Base-by-base conservation (phyloP, 1,140 invertebrate species). In the Galleria mellonella region DNA sequence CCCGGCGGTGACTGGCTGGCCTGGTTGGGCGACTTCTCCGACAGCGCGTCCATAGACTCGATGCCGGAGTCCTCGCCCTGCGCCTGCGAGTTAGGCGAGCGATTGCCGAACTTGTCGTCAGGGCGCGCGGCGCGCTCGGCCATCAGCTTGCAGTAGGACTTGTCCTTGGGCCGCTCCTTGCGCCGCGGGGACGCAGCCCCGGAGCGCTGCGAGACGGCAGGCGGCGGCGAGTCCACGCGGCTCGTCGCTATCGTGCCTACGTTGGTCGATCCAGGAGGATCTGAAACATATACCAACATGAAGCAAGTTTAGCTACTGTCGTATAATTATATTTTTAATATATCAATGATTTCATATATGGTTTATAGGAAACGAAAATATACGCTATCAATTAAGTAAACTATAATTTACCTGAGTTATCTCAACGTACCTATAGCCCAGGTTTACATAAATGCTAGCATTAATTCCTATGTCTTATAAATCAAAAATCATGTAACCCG, bases 11-110 rank as follows among this genome's bases (percentile, higher is more conserved):
- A 91, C 56, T 90, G 89, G 43, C 88, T 88, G 23, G 90, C 92
- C 72, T 96, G 94, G 72, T 96, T 95, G 2, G 95, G 95, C 53
- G 94, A 96, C 71, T 97, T 97, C 66, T 97, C 95, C 13, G 94
- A 96, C 2, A 96, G 75, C 1, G 95, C 95, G 69, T 97, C 95
- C 95, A 96, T 96, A 4, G 94, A 96, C 72, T 97, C 95, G 11
- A 97, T 96, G 1, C 95, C 95, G 31, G 94, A 96, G 81, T 97
- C 95, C 75, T 97, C 95, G 12, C 94, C 94, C 48, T 90, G 89
- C 13, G 87, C 87, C 41, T 87, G 82, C 38, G 87, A 88, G 43
- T 81, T 85, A 9, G 89, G 88, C 37, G 89, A 86, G 52, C 88
- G 66, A 39, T 66, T 74, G 33, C 62, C 64, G 55, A 83, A 81